A percentile compares a stretch with the other conserved stretches of the same genome.
phyloP scores from a whole-genome alignment of 1,140 invertebrate genomes.

The Uloborus diversus region DNA sequence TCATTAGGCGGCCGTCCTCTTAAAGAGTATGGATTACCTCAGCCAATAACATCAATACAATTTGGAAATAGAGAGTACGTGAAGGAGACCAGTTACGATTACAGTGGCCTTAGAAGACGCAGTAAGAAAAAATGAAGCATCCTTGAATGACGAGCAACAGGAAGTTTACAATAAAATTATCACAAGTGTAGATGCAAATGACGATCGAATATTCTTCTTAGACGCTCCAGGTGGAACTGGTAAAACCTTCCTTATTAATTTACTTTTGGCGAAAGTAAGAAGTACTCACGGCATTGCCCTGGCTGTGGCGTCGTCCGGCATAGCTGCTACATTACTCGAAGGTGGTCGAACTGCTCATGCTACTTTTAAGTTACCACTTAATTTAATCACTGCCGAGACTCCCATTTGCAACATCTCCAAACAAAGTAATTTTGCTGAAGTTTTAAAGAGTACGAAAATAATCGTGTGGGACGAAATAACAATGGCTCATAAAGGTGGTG shows the following conservation, averaged over 20 bases:
- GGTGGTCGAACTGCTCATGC: conserved; percentile 69
- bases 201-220: conserved; percentile 51
- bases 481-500: too few species aligned
- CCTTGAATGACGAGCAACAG: conserved; percentile 18
- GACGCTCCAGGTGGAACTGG: conserved; percentile 61
- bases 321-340: conserved; percentile 68
- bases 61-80: neutral
- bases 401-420: conserved; percentile 64
- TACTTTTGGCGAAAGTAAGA: conserved; percentile 54
- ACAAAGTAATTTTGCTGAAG: too few species aligned
- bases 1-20: conserved; percentile 6
- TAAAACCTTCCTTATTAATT: conserved; percentile 62
- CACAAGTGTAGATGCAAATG: conserved; percentile 58
- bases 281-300: conserved; percentile 64
- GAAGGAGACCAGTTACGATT: conserved; percentile 5
- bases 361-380: conserved; percentile 66
- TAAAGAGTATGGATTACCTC: neutral
- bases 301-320: conserved; percentile 69
- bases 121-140: neutral
- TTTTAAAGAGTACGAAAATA: too few species aligned
- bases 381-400: conserved; percentile 59
- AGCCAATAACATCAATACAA: neutral
- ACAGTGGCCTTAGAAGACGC: neutral
- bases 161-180: conserved; percentile 57
- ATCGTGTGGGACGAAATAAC: too few species aligned